phyloP scores from a whole-genome alignment of 2,888 invertebrate species.

The Pyralis farinalis region DNA sequence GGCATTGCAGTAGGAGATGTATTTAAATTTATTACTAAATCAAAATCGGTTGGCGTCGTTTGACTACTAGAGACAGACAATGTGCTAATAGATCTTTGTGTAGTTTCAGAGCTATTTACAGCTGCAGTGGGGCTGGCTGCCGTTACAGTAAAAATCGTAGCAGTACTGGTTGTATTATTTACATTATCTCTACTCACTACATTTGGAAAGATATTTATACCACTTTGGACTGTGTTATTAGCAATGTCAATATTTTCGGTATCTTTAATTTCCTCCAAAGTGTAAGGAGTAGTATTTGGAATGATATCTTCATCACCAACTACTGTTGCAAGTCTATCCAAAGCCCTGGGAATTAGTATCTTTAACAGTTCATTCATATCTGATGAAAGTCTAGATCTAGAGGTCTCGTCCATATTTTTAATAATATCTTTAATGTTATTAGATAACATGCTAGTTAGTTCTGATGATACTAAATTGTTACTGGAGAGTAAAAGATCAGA shows the following conservation, averaged over 20 bases:
- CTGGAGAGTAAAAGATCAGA: constrained; percentile 72
- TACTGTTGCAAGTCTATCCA: constrained; percentile 52
- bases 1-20: constrained; percentile 2
- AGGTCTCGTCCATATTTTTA: constrained; percentile 65
- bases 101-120: constrained; percentile 55
- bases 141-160: constrained; percentile 29
- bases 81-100: constrained; percentile 31
- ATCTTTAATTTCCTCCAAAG: constrained; percentile 72
- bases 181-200: constrained; percentile 44
- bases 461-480: constrained; percentile 70
- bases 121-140: constrained; percentile 26
- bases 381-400: constrained; percentile 70
- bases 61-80: constrained; percentile 40
- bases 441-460: constrained; percentile 78
- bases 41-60: constrained; percentile 30
- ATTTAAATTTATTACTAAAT: background rate
- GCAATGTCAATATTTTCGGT: constrained; percentile 59
- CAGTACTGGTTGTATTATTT: constrained; percentile 50
- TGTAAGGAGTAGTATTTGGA: constrained; percentile 71
- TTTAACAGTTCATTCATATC: constrained; percentile 76
- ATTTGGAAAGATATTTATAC: constrained; percentile 55
- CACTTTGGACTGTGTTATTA: constrained; percentile 28
- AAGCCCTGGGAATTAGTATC: constrained; percentile 71
- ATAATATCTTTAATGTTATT: constrained; percentile 71
- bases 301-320: constrained; percentile 52